Evolutionary conservation across 2,888 invertebrate species (phyloP), one percentile per base, ranked within the genome.

Genomic region (Drosophila koepferae): DNA sequence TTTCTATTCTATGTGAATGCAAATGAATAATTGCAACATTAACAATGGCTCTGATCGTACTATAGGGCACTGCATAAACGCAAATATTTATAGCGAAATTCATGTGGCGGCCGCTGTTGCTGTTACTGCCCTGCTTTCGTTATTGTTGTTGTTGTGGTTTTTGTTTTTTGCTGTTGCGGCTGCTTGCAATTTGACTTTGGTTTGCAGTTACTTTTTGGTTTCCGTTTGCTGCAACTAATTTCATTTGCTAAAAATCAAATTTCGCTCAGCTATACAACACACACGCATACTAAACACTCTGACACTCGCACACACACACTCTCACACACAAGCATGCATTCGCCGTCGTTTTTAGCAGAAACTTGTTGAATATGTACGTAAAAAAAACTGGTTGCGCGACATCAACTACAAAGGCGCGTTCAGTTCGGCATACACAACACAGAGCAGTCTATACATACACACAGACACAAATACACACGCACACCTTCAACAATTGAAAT

Each of bases 281-380:
- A 56, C 59, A 56, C 20, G 28, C 49, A 63, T 44, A 56, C 58
- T 43, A 67, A 54, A 53, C 54, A 63, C 54, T 58, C 72, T 51
- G 23, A 44, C 68, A 58, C 64, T 59, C 62, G 43, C 23, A 44
- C 46, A 48, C 48, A 61, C 48, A 48, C 28, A 31, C 49, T 12
- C 28, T 31, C 49, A 49, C 46, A 61, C 58, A 67, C 44, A 65
- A 54, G 60, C 74, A 77, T 61, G 55, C 69, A 77, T 46, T 69
- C 63, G 65, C 75, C 66, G 66, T 67, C 77, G 74, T 64, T 79
- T 79, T 80, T 71, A 80, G 81, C 80, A 81, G 81, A 81, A 81
- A 81, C 80, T 81, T 81, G 80, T 81, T 81, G 80, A 81, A 81
- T 78, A 75, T 74, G 74, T 75, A 80, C 63, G 67, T 74, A 74